Base-by-base conservation (phyloP, 2,888 invertebrate species). In the Brachycybe producta region DNA sequence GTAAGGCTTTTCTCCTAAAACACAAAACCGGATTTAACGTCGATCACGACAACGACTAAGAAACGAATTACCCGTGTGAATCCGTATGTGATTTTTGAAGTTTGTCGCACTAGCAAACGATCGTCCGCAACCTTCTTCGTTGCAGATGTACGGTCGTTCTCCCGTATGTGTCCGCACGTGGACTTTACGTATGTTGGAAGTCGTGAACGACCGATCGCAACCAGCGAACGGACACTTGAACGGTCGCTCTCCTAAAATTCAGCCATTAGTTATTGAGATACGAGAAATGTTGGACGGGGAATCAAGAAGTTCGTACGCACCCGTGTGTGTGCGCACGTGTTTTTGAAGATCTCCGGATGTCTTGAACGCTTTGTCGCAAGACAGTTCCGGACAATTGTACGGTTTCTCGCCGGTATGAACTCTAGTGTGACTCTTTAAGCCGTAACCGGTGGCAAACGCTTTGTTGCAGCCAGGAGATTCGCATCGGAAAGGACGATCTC, bases 101-200 rank as follows among this genome's bases (percentile, higher is more conserved):
- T 80, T 80, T 5, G 79, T 79, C 7, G 77, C 76, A 34, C 77
- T 77, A 2, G 79, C 75, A 65, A 80, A 80, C 1, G 76, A 73
- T 62, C 77, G 73, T 1, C 72, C 73, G 63, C 79, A 80, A 51
- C 70, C 70, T 7, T 68, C 68, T 56, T 75, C 70, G 5, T 68
- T 67, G 59, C 80, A 80, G 27, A 71, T 69, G 60, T 78, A 80
- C 0, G 79, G 79, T 19, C 77, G 65, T 64, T 79, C 78, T 1
- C 79, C 79, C 1, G 79, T 79, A 61, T 80, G 79, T 1, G 77
- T 78, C 39, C 80, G 66, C 34, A 78, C 73, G 60, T 80, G 80
- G 41, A 73, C 74, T 67, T 79, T 79, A 24, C 78, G 68, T 49
- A 79, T 79, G 61, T 80, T 79, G 21, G 78, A 77, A 1, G 79